These are phyloP conservation scores for Apteryx owenii DNA, from an alignment of 2,113 vertebrate species.

Conservation along the genomic window DNA sequence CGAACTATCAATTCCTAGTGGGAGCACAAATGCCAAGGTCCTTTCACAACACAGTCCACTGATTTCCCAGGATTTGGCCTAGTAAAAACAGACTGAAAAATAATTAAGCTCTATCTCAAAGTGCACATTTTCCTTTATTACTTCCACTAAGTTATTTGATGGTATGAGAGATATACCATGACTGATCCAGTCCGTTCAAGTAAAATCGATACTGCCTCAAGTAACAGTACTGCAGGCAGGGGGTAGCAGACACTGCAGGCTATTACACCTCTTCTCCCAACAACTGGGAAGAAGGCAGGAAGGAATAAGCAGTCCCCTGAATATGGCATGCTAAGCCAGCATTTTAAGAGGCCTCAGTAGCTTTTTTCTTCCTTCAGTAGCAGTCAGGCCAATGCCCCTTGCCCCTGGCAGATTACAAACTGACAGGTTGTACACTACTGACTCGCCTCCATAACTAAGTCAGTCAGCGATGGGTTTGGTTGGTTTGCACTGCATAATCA, in stretches of 20 bases:
- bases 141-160: not conserved
- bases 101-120: not conserved
- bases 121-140: not conserved
- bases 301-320: not conserved
- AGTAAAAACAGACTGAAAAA: not conserved
- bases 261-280: not conserved
- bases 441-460: not conserved
- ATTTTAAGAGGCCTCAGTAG: not conserved
- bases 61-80: not conserved
- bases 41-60: not conserved
- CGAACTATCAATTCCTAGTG: not conserved
- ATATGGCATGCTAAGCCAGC: not conserved
- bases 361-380: not conserved
- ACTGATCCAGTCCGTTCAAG: not conserved
- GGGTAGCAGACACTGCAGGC: not conserved
- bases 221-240: not conserved
- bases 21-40: not conserved
- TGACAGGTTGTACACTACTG: not conserved
- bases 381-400: not conserved
- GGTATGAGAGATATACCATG: not conserved
- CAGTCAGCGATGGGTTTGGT: not conserved
- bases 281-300: not conserved
- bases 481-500: conserved; percentile 22
- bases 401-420: not conserved
- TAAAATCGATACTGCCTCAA: not conserved